Percentiles rank a stretch among this genome's conserved stretches.
Conservation (phyloP, 1,140 invertebrate genomes). For the Orius insidiosus region DNA sequence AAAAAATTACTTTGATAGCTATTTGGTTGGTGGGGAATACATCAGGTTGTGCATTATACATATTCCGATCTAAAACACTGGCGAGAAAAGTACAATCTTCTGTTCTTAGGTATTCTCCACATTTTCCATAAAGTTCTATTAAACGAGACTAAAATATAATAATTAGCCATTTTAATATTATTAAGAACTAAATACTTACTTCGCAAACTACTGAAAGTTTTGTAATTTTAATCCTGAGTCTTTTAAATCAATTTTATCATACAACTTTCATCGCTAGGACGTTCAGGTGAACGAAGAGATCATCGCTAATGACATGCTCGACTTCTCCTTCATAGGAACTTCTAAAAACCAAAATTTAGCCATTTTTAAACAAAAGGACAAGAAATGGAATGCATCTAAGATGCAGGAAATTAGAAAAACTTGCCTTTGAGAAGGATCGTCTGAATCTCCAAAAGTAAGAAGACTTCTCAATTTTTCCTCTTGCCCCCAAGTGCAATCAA, state of each 20-base stretch:
- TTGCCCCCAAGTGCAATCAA: no score
- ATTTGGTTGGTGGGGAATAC: constrained; percentile 1
- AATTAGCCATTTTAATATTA: no score
- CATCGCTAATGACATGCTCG: constrained; percentile 3
- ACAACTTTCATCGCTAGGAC: not conserved
- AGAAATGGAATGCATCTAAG: no score
- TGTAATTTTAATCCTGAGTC: constrained; percentile 6
- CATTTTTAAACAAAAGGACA: no score
- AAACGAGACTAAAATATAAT: constrained; percentile 6
- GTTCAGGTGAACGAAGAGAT: constrained; percentile 3
- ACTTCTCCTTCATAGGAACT: not conserved
- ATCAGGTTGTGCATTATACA: constrained; percentile 6
- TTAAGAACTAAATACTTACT: not conserved
- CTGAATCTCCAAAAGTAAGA: no score
- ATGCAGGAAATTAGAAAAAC: no score
- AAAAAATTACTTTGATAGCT: constrained; percentile 7
- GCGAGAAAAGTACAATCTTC: not conserved
- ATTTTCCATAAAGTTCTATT: constrained; percentile 11
- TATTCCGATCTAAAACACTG: not conserved
- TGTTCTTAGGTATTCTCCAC: constrained; percentile 10
- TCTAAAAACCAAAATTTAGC: no score
- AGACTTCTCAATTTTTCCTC: no score
- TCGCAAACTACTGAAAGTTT: constrained; percentile 9
- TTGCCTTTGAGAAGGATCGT: no score
- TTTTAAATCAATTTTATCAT: not conserved